A percentile compares a stretch with the other conserved stretches of the same genome.
Evolutionary conservation across 2,888 invertebrate species (phyloP).

Genomic region (Parapristionchus giblindavisi): DNA sequence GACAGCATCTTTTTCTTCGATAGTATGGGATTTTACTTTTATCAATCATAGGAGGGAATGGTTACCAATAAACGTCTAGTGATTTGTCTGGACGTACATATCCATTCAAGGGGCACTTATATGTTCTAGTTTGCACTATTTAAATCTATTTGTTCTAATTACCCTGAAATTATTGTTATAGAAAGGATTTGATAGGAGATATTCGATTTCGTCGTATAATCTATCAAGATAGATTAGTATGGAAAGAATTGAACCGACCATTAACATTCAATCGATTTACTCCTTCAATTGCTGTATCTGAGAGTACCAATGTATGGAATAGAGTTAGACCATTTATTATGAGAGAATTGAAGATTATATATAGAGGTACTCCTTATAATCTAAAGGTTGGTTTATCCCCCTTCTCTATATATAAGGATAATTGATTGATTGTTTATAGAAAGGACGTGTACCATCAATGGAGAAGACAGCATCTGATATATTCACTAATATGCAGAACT

Average conservation of each 20-base stretch:
- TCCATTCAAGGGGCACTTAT: too few species aligned
- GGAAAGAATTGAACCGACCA: slow-evolving; percentile 3
- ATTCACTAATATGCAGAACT: slow-evolving; percentile 16
- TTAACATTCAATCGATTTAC: slow-evolving; percentile 1
- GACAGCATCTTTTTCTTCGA: too few species aligned
- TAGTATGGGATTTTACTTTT: too few species aligned
- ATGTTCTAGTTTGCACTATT: too few species aligned
- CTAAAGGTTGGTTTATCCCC: not conserved
- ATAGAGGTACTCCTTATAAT: not conserved
- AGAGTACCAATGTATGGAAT: not conserved
- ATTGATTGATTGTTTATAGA: too few species aligned
- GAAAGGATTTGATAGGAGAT: slow-evolving; percentile 29
- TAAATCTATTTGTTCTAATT: too few species aligned
- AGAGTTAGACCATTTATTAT: slow-evolving; percentile 12
- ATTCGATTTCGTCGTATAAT: slow-evolving; percentile 34
- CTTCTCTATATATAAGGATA: not conserved
- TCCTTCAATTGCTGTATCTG: not conserved
- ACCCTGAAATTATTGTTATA: not conserved
- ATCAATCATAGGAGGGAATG: too few species aligned
- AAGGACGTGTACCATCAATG: too few species aligned
- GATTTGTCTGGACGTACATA: too few species aligned
- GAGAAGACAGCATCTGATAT: not conserved
- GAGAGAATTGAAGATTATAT: slow-evolving; percentile 17
- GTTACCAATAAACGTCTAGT: too few species aligned
- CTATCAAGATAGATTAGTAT: slow-evolving; percentile 8